Conservation (phyloP, 1,140 invertebrate species). For the Bombus polaris region DNA sequence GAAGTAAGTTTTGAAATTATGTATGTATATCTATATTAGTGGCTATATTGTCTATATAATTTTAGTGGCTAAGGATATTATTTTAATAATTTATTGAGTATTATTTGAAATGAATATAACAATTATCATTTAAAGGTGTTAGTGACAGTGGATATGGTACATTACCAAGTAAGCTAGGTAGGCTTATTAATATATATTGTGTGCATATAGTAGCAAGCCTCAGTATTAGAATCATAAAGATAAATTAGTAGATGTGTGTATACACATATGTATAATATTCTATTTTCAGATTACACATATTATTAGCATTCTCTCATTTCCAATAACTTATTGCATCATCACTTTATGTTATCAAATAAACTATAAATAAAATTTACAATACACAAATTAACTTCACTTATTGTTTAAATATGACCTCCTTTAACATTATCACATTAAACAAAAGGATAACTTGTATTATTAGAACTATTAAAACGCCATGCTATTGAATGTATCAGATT, state of each 20-base stretch:
- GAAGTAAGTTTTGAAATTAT: background rate
- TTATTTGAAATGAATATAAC: constrained; percentile 33
- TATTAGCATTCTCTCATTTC: constrained; percentile 30
- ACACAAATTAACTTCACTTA: constrained; percentile 7
- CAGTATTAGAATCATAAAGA: constrained; percentile 57
- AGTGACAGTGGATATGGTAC: constrained; percentile 52
- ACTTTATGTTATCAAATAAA: background rate
- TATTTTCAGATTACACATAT: constrained; percentile 43
- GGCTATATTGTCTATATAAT: background rate
- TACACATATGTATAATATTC: constrained; percentile 49
- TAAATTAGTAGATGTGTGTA: constrained; percentile 54
- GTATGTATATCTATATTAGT: constrained; percentile 10
- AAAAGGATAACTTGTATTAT: background rate
- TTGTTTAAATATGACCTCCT: background rate
- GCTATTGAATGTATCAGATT: constrained; percentile 21
- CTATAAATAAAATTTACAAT: constrained; percentile 1
- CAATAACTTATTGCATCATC: constrained; percentile 14
- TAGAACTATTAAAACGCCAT: constrained; percentile 27
- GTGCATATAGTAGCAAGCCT: constrained; percentile 51
- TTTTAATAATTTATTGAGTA: constrained; percentile 7
- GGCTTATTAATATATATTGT: constrained; percentile 60
- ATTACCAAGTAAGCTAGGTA: constrained; percentile 44
- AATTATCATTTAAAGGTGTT: constrained; percentile 52
- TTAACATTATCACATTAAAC: constrained; percentile 18
- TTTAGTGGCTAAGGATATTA: background rate